Evolutionary conservation across 2,113 vertebrate species (phyloP).

Genomic region (Zapus hudsonius): DNA sequence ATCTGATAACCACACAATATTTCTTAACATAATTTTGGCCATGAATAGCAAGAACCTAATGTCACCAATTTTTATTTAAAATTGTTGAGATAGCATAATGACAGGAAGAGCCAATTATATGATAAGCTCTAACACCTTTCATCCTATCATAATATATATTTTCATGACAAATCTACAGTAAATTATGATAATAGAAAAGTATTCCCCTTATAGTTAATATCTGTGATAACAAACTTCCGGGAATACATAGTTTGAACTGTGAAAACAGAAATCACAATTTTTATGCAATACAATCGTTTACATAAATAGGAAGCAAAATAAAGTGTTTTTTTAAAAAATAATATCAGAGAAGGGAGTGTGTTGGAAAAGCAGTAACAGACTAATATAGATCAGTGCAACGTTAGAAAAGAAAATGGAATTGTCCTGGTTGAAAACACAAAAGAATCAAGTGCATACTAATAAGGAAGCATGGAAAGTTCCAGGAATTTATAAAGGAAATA

Average conservation of each 20-base stretch:
- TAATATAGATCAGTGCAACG: background rate
- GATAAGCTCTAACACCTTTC: background rate
- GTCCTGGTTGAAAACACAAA: background rate
- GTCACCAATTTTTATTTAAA: background rate
- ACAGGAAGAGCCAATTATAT: background rate
- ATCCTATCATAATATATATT: background rate
- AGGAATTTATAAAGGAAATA: background rate
- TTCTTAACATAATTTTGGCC: background rate
- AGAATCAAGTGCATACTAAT: background rate
- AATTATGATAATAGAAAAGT: background rate
- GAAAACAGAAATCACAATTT: conserved; percentile 5
- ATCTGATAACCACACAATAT: background rate
- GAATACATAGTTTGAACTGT: background rate
- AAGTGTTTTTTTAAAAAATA: background rate
- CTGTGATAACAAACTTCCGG: background rate
- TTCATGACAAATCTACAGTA: background rate
- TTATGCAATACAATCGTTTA: conserved; percentile 29
- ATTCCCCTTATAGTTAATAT: background rate
- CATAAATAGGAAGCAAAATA: conserved; percentile 9
- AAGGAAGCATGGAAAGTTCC: background rate
- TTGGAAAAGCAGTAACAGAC: conserved; percentile 13
- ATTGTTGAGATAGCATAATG: background rate
- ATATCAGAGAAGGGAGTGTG: background rate
- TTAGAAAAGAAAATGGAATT: background rate
- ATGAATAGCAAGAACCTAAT: background rate